Base-by-base conservation (phyloP, 64 coral and sea anemone genomes). In the Pocillopora damicornis region DNA sequence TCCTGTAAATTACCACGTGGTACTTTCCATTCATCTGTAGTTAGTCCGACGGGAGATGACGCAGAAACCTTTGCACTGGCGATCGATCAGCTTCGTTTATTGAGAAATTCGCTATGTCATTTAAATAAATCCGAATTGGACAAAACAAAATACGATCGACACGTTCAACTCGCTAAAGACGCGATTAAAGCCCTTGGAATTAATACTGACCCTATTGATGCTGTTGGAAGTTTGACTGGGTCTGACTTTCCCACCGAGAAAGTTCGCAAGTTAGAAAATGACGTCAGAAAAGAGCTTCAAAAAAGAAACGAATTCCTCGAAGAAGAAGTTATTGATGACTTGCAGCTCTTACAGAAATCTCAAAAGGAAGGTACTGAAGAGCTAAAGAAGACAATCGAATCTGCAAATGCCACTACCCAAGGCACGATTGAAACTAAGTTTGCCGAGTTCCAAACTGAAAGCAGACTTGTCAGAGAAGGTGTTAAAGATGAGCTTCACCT, bases 31-130 rank as follows among this genome's bases (percentile, higher is more conserved):
- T 35, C 79, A 1, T 59, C 79, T 13, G 38, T 81, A 58, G 61
- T 81, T 7, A 81, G 79, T 1, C n/a, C 79, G 0, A 58, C 1
- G 63, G 79, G 79, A 16, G 60, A 81, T 13, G 26, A 65, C 12
- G 80, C 26, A 15, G 80, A 83, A 65, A 59, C 79, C 11, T 61
- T 81, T 61, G 23, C 79, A 61, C 61, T 81, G 14, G 51, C 79
- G 23, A 61, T 81, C 42, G 79, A 81, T 22, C 79, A 81, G 30
- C 56, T 81, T 58, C 79, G 79, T 14, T n/a, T 81, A 14, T 60
- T 83, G 11, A 83, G 80, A 83, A 83, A 83, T 61, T 64, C 22
- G 15, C 36, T 61, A 8, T 83, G 61, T 35, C 80, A 83, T 12
- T 35, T 35, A 8, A 0, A 20, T 30, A 81, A 51, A 13, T 62